Evolutionary conservation across 2,888 invertebrate species (phyloP).

Genomic region (Theodoxus fluviatilis): DNA sequence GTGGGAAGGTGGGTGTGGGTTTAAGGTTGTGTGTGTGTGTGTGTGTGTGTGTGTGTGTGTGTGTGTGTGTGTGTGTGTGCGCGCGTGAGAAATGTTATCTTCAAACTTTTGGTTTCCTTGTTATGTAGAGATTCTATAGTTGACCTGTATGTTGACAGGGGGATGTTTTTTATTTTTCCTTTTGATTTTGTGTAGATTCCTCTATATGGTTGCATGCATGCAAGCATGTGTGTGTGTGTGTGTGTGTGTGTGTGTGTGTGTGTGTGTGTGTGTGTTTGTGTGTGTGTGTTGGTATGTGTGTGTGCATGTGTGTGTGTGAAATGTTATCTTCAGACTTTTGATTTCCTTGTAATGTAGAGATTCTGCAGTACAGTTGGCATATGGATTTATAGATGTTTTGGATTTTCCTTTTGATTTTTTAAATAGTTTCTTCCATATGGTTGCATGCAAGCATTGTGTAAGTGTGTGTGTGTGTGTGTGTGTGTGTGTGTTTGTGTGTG

Average conservation of each 20-base stretch:
- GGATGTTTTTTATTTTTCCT: neutral
- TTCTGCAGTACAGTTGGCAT: neutral
- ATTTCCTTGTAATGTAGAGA: neutral
- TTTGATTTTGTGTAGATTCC: neutral
- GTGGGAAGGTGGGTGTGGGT: too few species aligned
- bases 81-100: neutral
- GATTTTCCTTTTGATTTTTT: neutral
- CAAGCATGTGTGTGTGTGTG: too few species aligned
- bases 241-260: too few species aligned
- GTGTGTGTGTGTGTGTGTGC: neutral
- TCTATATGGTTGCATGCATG: too few species aligned
- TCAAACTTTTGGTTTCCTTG: neutral
- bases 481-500: neutral
- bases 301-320: neutral
- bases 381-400: neutral
- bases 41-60: neutral
- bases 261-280: neutral
- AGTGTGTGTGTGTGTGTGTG: too few species aligned
- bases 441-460: too few species aligned
- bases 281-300: neutral
- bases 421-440: neutral
- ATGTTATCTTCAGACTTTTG: neutral
- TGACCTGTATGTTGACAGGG: neutral
- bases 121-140: neutral
- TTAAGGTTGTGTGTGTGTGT: neutral